These are phyloP conservation scores for Trogon surrucura DNA, from an alignment of 2,113 vertebrate species.

Conservation along the genomic window DNA sequence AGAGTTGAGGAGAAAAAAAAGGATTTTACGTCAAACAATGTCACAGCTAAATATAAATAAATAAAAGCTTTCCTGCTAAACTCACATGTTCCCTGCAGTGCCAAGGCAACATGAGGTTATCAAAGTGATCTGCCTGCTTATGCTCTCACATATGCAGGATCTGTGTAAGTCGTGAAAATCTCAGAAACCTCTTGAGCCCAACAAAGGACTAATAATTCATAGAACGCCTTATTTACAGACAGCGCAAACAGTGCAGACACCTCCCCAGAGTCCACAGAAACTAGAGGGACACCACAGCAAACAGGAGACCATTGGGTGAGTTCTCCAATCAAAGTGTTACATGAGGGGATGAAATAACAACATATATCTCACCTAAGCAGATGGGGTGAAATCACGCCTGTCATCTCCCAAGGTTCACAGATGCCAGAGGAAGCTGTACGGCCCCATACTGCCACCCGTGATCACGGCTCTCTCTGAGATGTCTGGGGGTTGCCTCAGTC, in stretches of 20 bases:
- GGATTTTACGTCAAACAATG: neutral
- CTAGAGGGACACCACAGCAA: neutral
- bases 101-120: neutral
- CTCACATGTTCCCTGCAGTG: neutral
- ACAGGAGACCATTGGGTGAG: neutral
- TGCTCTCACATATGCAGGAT: neutral
- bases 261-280: neutral
- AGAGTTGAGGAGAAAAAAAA: neutral
- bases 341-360: neutral
- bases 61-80: neutral
- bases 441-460: neutral
- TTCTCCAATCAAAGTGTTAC: neutral
- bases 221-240: neutral
- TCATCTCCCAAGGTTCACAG: neutral
- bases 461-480: neutral
- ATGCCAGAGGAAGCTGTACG: neutral
- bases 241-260: neutral
- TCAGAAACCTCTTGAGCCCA: neutral
- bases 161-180: neutral
- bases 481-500: neutral
- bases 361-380: neutral
- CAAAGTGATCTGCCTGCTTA: neutral
- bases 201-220: neutral
- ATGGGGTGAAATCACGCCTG: neutral
- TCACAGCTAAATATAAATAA: conserved; percentile 2